Conservation (phyloP, 92 coral and sea anemone species). For the Nematostella vectensis region DNA sequence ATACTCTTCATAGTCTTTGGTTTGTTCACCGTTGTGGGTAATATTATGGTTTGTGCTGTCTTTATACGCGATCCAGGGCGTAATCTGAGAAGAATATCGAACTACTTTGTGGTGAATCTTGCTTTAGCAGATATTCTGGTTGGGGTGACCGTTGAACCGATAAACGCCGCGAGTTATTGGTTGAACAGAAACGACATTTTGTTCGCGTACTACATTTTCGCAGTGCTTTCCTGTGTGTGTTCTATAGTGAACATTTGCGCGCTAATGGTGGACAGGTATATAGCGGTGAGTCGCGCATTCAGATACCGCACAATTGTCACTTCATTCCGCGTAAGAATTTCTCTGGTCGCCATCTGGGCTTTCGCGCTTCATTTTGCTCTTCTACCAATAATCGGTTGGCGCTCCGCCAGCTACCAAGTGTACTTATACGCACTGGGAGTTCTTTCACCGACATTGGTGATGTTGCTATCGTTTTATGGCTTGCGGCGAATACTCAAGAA, state of each 20-base stretch:
- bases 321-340: conserved; percentile 27
- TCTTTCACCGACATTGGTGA: conserved; percentile 39
- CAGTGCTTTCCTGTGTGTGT: conserved; percentile 58
- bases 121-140: conserved; percentile 61
- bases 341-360: conserved; percentile 44
- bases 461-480: conserved; percentile 50
- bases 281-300: conserved; percentile 52
- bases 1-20: conserved; percentile 49
- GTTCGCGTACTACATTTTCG: conserved; percentile 51
- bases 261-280: conserved; percentile 55
- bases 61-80: conserved; percentile 55
- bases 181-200: conserved; percentile 28
- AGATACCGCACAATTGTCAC: conserved; percentile 52
- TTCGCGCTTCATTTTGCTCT: conserved; percentile 48
- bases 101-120: conserved; percentile 55
- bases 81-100: conserved; percentile 50
- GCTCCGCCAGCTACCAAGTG: conserved; percentile 50
- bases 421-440: conserved; percentile 61
- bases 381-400: conserved; percentile 57
- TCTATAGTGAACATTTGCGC: conserved; percentile 66
- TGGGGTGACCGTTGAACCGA: conserved; percentile 59
- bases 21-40: conserved; percentile 58
- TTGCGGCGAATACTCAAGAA: conserved; percentile 37
- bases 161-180: conserved; percentile 73
- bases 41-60: conserved; percentile 45